Conservation (phyloP, 2,797 vertebrate species). For the Anabacerthia variegaticeps region DNA sequence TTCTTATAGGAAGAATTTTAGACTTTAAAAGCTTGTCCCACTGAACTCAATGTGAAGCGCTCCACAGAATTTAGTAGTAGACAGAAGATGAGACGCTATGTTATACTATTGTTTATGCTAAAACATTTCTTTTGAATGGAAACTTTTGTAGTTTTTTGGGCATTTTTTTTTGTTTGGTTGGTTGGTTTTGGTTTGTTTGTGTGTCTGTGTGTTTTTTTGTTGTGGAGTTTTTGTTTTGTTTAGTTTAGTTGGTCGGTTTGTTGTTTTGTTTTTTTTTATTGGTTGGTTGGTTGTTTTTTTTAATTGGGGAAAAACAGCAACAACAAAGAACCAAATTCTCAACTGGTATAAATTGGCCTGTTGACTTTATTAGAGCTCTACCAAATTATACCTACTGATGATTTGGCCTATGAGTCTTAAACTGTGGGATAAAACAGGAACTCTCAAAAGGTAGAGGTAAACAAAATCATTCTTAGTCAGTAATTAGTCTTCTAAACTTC, state of each 20-base stretch:
- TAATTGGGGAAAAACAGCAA: not conserved
- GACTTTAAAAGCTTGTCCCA: not conserved
- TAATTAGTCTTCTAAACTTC: slow-evolving; percentile 61
- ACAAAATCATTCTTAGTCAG: slow-evolving; percentile 46
- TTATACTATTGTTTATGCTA: not conserved
- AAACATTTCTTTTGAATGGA: not conserved
- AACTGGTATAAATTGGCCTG: not conserved
- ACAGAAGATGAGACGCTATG: not conserved
- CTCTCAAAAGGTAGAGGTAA: slow-evolving; percentile 46
- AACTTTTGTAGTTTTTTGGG: not conserved
- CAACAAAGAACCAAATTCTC: not conserved
- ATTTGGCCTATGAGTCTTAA: not conserved
- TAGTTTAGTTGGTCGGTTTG: not conserved
- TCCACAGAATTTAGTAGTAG: not conserved
- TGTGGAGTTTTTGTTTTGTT: no score
- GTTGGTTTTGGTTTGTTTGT: not conserved
- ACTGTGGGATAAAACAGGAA: slow-evolving; percentile 24
- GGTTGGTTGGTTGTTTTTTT: not conserved
- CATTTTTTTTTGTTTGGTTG: no score
- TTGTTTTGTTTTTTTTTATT: not conserved
- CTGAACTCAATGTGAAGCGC: not conserved
- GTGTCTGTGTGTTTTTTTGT: not conserved
- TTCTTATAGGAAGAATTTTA: not conserved
- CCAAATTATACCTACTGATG: not conserved
- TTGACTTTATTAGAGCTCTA: not conserved